Evolutionary conservation across 2,113 vertebrate genomes (phyloP).

Genomic region (Carassius gibelio): DNA sequence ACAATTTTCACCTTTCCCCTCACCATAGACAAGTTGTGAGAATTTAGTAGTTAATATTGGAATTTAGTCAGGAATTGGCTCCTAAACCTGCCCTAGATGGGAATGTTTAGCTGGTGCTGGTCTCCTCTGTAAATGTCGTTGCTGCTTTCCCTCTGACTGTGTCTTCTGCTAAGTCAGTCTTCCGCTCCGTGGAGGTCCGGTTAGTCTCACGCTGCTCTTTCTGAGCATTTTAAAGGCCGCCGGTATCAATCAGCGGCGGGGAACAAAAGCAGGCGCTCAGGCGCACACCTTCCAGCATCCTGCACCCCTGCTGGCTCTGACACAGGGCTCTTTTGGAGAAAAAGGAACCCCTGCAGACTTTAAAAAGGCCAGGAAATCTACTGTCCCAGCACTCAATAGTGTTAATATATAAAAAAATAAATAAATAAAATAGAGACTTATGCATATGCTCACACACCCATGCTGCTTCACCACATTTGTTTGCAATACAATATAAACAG

Average conservation of each 20-base stretch:
- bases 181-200: conserved; percentile 66
- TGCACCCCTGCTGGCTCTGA: conserved; percentile 65
- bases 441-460: not conserved
- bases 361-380: conserved; percentile 83
- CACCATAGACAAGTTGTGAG: not conserved
- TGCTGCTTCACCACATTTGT: conserved; percentile 8
- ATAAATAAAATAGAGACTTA: too few relatives aligned
- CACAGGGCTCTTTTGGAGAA: conserved; percentile 66
- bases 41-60: not conserved
- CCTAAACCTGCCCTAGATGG: conserved; percentile 35
- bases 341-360: conserved; percentile 55
- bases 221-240: conserved; percentile 69
- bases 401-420: conserved; percentile 78
- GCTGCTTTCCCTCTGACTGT: conserved; percentile 51
- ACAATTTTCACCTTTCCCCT: not conserved
- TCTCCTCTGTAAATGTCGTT: conserved; percentile 54
- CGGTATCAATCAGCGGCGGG: conserved; percentile 69
- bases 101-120: conserved; percentile 34
- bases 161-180: conserved; percentile 59
- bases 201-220: conserved; percentile 65
- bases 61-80: conserved; percentile 9
- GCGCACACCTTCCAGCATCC: conserved; percentile 66
- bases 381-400: conserved; percentile 92
- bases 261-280: conserved; percentile 62
- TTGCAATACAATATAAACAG: conserved; percentile 12